Conservation (phyloP, 2,888 invertebrate genomes). For the Microplitis deprimator region DNA sequence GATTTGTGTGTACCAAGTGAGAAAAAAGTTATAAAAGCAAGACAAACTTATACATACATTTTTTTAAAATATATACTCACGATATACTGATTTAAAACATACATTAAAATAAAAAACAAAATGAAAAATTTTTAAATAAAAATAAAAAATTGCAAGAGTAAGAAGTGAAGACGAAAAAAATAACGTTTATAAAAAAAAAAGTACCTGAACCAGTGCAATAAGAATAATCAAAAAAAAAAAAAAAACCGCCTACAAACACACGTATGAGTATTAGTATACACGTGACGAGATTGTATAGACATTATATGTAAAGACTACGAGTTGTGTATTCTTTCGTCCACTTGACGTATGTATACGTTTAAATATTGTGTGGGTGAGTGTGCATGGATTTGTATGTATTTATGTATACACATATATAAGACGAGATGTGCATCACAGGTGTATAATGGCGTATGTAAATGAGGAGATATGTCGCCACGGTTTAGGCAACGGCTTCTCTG, state of each 20-base stretch:
- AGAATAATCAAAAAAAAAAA: conserved; percentile 10
- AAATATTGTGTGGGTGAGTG: conserved; percentile 22
- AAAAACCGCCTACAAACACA: conserved; percentile 49
- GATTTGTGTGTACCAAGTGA: conserved; percentile 28
- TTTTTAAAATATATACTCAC: neutral
- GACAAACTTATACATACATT: neutral
- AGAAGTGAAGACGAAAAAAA: conserved; percentile 14
- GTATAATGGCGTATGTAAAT: conserved; percentile 63
- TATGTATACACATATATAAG: conserved; percentile 14
- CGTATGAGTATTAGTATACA: conserved; percentile 46
- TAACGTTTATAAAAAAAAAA: conserved; percentile 2
- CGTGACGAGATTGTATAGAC: conserved; percentile 49
- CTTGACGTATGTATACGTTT: conserved; percentile 5
- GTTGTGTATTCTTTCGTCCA: conserved; percentile 17
- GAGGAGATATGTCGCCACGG: conserved; percentile 58
- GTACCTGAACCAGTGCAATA: neutral
- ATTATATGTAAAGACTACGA: conserved; percentile 34
- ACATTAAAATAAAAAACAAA: conserved; percentile 17
- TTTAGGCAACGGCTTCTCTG: conserved; percentile 54
- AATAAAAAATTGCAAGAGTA: neutral
- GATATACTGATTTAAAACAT: neutral
- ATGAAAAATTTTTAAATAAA: neutral
- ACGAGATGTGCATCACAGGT: conserved; percentile 52
- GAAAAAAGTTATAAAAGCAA: neutral
- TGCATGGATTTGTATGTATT: conserved; percentile 24